Evolutionary conservation across 2,888 invertebrate genomes (phyloP).

Genomic region (Andrena chrysosceles): DNA sequence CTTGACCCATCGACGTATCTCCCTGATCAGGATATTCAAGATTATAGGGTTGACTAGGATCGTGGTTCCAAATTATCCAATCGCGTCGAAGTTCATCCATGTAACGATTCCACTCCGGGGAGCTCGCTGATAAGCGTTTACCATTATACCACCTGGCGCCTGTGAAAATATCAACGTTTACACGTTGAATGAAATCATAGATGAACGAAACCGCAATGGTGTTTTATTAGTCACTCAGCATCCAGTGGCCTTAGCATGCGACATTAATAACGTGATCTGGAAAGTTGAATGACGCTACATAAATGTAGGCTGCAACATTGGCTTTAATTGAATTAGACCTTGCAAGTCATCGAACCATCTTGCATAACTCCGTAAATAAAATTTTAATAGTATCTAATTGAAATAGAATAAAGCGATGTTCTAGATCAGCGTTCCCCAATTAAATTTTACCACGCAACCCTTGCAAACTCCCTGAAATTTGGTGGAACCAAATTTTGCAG

Average conservation of each 20-base stretch:
- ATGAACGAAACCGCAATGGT: background rate
- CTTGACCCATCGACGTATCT: slow-evolving; percentile 84
- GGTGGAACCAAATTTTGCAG: too few relatives aligned
- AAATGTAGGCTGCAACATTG: background rate
- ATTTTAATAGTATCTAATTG: too few relatives aligned
- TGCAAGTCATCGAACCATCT: background rate
- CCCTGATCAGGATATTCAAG: slow-evolving; percentile 73
- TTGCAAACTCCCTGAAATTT: too few relatives aligned
- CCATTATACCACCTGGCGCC: slow-evolving; percentile 71
- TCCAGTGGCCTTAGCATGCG: background rate
- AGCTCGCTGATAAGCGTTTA: slow-evolving; percentile 56
- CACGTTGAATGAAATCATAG: background rate
- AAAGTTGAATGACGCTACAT: background rate
- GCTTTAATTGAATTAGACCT: slow-evolving; percentile 8
- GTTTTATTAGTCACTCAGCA: background rate
- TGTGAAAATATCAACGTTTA: background rate
- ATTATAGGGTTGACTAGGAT: slow-evolving; percentile 67
- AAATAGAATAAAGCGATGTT: too few relatives aligned
- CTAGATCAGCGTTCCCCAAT: too few relatives aligned
- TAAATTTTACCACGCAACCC: too few relatives aligned
- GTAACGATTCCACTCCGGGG: slow-evolving; percentile 40
- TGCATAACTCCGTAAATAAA: background rate
- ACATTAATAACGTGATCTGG: background rate
- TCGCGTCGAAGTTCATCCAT: slow-evolving; percentile 62
- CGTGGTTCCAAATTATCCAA: slow-evolving; percentile 69